phyloP scores from a whole-genome alignment of 1,140 invertebrate species.

The Bursaphelenchus mucronatus region DNA sequence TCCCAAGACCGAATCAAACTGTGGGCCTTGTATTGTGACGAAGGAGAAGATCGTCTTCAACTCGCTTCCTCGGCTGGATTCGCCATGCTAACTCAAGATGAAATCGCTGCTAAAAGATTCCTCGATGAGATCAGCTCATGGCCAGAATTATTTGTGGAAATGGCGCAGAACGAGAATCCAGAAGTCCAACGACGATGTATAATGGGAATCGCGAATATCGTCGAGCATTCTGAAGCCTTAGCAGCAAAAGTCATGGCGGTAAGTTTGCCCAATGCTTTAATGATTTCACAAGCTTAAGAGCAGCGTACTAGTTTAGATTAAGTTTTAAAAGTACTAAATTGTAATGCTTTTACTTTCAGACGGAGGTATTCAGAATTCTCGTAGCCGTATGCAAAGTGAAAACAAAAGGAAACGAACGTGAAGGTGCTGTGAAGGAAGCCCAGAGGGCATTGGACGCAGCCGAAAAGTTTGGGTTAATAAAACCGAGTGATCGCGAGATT shows the following conservation, averaged over 20 bases:
- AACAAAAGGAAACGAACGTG: conserved; percentile 37
- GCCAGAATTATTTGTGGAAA: conserved; percentile 33
- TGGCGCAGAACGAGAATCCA: conserved; percentile 22
- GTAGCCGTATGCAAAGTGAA: conserved; percentile 56
- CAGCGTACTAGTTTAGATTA: not conserved
- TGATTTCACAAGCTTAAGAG: conserved; percentile 1
- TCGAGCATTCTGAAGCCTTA: conserved; percentile 46
- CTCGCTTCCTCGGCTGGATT: conserved; percentile 54
- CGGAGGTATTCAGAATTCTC: conserved; percentile 53
- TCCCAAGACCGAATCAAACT: conserved; percentile 51
- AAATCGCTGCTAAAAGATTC: conserved; percentile 28
- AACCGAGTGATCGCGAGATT: conserved; percentile 54
- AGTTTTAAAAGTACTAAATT: not conserved
- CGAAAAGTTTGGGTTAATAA: conserved; percentile 50
- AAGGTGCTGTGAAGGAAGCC: conserved; percentile 47
- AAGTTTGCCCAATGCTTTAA: conserved; percentile 23
- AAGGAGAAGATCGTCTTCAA: conserved; percentile 55
- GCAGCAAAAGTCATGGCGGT: conserved; percentile 55
- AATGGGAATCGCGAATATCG: conserved; percentile 57
- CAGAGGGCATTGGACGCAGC: conserved; percentile 50
- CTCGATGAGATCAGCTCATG: conserved; percentile 42
- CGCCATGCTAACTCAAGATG: conserved; percentile 52
- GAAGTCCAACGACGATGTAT: conserved; percentile 55
- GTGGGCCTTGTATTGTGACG: conserved; percentile 56
- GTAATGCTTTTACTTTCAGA: conserved; percentile 44